A percentile compares a stretch with the other conserved stretches of the same genome.
Conservation (phyloP, 2,888 invertebrate species). For the Saturnia pavonia region DNA sequence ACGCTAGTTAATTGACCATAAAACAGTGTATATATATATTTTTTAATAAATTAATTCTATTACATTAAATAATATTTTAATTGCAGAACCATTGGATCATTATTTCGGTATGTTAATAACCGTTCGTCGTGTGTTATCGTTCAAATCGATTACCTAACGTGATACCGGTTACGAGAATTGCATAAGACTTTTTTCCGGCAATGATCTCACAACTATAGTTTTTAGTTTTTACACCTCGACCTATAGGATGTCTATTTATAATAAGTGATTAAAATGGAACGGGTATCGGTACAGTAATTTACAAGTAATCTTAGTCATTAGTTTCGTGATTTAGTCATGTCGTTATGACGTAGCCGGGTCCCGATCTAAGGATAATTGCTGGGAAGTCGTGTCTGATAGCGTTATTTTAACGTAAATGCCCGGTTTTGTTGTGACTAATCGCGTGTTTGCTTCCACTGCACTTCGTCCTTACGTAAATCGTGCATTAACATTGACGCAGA, state of each 20-base stretch:
- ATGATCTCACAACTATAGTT: constrained; percentile 17
- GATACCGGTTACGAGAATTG: constrained; percentile 19
- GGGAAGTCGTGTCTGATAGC: constrained; percentile 62
- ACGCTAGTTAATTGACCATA: neutral
- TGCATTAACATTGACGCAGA: neutral
- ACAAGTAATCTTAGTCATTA: constrained; percentile 49
- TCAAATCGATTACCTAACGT: constrained; percentile 10
- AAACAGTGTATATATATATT: neutral
- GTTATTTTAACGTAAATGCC: constrained; percentile 63
- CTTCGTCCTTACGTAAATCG: neutral
- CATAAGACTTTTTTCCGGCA: constrained; percentile 15
- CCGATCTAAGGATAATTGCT: constrained; percentile 58
- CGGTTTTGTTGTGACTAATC: constrained; percentile 71
- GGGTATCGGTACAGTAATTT: constrained; percentile 20
- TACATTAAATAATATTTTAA: constrained; percentile 8
- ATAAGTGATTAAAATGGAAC: constrained; percentile 18
- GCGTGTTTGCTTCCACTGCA: constrained; percentile 48
- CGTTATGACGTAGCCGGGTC: constrained; percentile 51
- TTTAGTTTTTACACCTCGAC: constrained; percentile 17
- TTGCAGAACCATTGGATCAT: constrained; percentile 1
- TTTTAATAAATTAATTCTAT: neutral
- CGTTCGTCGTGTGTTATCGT: constrained; percentile 9
- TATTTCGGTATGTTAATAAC: constrained; percentile 5
- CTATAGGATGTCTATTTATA: constrained; percentile 20
- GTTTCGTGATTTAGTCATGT: constrained; percentile 58